Conservation (phyloP, 2,888 invertebrate species). For the Pseudoips prasinana region DNA sequence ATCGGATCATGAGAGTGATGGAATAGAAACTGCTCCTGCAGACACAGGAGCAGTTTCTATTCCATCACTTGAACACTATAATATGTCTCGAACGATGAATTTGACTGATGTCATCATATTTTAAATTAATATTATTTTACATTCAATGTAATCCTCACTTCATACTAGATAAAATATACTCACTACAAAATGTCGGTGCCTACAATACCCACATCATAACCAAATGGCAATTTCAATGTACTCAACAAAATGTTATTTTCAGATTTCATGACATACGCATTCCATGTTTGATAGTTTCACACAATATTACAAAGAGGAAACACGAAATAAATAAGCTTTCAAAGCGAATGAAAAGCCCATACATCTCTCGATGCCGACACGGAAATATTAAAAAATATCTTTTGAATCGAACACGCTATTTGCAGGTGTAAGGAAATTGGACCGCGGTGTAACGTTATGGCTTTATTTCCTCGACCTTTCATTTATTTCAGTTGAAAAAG, state of each 20-base stretch:
- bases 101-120: too few species aligned
- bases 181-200: too few species aligned
- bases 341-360: conserved; percentile 31
- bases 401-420: conserved; percentile 27
- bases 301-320: conserved; percentile 27
- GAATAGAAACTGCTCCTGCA: too few species aligned
- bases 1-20: too few species aligned
- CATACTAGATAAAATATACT: too few species aligned
- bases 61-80: too few species aligned
- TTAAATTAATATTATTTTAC: too few species aligned
- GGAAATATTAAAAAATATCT: conserved; percentile 43
- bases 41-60: too few species aligned
- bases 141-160: too few species aligned
- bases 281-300: conserved; percentile 28
- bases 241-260: conserved; percentile 13
- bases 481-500: conserved; percentile 38
- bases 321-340: conserved; percentile 35
- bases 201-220: conserved; percentile 10
- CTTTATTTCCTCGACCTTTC: conserved; percentile 39
- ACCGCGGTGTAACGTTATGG: conserved; percentile 29
- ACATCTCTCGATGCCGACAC: conserved; percentile 20
- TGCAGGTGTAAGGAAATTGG: conserved; percentile 37
- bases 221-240: conserved; percentile 17
- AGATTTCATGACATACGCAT: conserved; percentile 11
- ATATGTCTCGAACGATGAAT: too few species aligned